Evolutionary conservation across 2,113 vertebrate genomes (phyloP), one percentile per base, ranked within the genome.

Genomic region (Speoplatyrhinus poulsoni): DNA sequence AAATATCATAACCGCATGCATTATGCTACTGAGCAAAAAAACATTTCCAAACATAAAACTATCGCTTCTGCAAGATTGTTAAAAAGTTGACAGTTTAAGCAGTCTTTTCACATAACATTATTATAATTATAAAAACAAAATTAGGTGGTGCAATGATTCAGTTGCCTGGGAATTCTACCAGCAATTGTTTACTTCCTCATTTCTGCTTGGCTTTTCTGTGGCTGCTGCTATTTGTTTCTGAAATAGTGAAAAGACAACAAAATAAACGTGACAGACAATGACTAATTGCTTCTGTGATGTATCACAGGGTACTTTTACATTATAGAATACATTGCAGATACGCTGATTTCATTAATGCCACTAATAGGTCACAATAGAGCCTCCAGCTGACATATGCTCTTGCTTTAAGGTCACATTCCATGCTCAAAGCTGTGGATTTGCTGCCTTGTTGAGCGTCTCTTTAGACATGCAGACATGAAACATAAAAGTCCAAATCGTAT

Each of bases 111-210:
- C 36, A 6, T 41, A 41, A 41, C 36, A 41, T 7, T 41, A 41
- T 41, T 41, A 41, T 5, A 41, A 41, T 41, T 41, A 41, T 41
- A 6, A 41, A 41, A 15, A 57, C 2, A 4, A 12, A 19, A 33
- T 8, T 26, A 8, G 0, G 19, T 26, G 12, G 0, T 7, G 3
- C 12, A 74, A 58, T 56, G 12, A 13, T 76, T 63, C 12, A 46
- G 12, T 59, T 41, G 56, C 11, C 15, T 3, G 36, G 46, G 58
- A 26, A 26, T 12, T 50, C 47, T 69, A 12, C 77, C 2, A 46
- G 60, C 1, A 46, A 3, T 54, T 33, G 46, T 16, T 65, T 41
- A 85, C 73, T 90, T 90, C 88, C 84, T 82, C 77, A 72, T 49
- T 70, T 77, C 0, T 64, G 4, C 13, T 55, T 11, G 10, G 77